Evolutionary conservation across 1,140 invertebrate species (phyloP).

Genomic region (Brachionus angularis): DNA sequence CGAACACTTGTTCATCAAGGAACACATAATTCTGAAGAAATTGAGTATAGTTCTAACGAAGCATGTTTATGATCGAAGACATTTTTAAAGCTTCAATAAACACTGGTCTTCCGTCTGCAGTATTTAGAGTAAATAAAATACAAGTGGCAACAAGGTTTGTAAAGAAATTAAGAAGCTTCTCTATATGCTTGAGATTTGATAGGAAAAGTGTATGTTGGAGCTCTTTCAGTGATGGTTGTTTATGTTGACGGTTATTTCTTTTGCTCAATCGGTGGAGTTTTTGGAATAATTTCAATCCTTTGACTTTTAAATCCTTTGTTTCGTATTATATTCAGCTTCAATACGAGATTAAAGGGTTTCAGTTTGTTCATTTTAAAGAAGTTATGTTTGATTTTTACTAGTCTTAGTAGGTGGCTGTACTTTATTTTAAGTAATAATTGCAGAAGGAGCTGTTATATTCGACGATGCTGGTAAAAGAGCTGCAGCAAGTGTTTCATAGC

Average conservation of each 20-base stretch:
- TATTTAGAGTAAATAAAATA: not conserved
- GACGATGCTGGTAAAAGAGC: not conserved
- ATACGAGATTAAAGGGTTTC: no score
- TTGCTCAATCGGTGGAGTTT: not conserved
- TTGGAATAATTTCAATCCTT: not conserved
- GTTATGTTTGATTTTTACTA: no score
- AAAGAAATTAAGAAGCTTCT: slow-evolving; percentile 15
- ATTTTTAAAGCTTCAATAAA: slow-evolving; percentile 15
- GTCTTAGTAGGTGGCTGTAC: no score
- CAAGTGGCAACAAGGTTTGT: slow-evolving; percentile 25
- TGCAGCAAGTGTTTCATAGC: slow-evolving; percentile 7
- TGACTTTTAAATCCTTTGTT: no score
- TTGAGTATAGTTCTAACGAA: not conserved
- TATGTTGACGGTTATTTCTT: not conserved
- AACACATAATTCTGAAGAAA: slow-evolving; percentile 30
- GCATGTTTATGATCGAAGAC: slow-evolving; percentile 16
- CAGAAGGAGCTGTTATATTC: not conserved
- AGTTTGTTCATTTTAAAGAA: no score
- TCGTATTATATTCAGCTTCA: no score
- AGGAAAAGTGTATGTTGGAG: slow-evolving; percentile 39
- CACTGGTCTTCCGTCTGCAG: slow-evolving; percentile 23
- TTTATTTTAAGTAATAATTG: no score
- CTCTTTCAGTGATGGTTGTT: slow-evolving; percentile 1
- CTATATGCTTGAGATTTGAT: slow-evolving; percentile 44
- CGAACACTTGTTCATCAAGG: slow-evolving; percentile 21